Base-by-base conservation (phyloP, 2,888 invertebrate genomes). In the Petrolisthes manimaculis region DNA sequence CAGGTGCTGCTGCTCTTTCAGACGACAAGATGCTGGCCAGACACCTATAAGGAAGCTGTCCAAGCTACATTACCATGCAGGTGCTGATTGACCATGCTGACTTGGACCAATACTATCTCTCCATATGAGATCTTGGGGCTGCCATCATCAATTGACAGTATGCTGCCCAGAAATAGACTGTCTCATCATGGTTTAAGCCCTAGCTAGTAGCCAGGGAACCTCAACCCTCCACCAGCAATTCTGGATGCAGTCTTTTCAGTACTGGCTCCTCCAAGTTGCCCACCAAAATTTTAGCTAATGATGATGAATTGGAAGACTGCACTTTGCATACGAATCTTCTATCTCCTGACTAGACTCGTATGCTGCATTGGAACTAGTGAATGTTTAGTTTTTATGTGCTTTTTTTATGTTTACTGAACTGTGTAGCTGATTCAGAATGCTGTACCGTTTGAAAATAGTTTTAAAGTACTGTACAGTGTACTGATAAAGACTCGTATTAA, bases 21-120 rank as follows among this genome's bases (percentile, higher is more conserved):
- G 37, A 37, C 37, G 37, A 37, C 37, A 37, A 37, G 37, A 37
- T 37, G 37, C 37, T 37, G 37, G 37, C 37, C 37, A 37, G 37
- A 37, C 37, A 2, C 37, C 37, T 37, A 37, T 37, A 1, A 37
- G 37, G 67, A 67, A 67, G 67, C 67, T 67, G 67, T 67, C 67
- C 67, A 67, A 14, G 18, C 67, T 67, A 18, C 67, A 67, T 67
- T 67, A 67, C 67, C 67, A 67, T 67, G 67, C 67, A 67, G 67
- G 67, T 12, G 67, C 67, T 67, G 67, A 67, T 67, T 67, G 67
- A 67, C 67, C 18, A 67, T 67, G 67, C 67, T 67, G 67, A 67
- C 67, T 67, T 67, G 67, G 67, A 67, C 67, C 14, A 67, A 18
- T 67, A 14, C 67, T 67, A 67, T 18, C 67, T 18, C 67, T 67